Evolutionary conservation across 35 echinoderm and acorn worm genomes (phyloP).

Genomic region (Heliocidaris erythrogramma): DNA sequence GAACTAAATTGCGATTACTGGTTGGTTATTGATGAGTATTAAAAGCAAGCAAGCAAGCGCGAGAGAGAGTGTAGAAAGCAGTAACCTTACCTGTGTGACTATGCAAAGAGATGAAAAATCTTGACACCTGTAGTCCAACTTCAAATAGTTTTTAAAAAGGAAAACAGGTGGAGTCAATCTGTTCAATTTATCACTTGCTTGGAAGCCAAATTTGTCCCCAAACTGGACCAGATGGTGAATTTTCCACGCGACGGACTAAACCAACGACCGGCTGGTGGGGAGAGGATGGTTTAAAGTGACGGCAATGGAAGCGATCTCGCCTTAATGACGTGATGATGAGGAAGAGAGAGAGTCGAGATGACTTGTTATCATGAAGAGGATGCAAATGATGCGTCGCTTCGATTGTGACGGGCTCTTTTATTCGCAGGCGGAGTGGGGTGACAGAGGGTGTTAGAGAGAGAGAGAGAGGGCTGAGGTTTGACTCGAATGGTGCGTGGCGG

Average conservation of each 20-base stretch:
- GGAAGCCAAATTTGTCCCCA: neutral
- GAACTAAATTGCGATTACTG: neutral
- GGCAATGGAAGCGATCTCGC: neutral
- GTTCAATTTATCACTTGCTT: neutral
- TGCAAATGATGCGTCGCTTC: conserved; percentile 32
- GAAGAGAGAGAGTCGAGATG: conserved; percentile 9
- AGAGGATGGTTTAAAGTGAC: neutral
- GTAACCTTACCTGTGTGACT: conserved; percentile 19
- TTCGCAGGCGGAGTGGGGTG: neutral
- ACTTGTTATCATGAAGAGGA: conserved; percentile 35
- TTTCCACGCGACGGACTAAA: conserved; percentile 30
- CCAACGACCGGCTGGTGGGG: neutral
- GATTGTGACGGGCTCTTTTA: conserved; percentile 25
- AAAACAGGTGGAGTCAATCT: conserved; percentile 14
- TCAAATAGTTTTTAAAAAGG: neutral
- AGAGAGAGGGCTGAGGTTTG: neutral
- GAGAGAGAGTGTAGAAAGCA: neutral
- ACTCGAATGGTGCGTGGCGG: conserved; percentile 1
- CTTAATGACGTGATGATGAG: conserved; percentile 42
- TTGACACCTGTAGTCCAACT: neutral
- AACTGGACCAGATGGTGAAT: conserved; percentile 5
- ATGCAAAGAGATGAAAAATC: neutral
- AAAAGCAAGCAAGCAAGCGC: neutral
- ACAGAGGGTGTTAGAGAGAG: neutral
- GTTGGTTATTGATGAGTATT: too few species aligned